Evolutionary conservation across 2,888 invertebrate species (phyloP), one percentile per base, ranked within the genome.

Genomic region (Agrochola lota): DNA sequence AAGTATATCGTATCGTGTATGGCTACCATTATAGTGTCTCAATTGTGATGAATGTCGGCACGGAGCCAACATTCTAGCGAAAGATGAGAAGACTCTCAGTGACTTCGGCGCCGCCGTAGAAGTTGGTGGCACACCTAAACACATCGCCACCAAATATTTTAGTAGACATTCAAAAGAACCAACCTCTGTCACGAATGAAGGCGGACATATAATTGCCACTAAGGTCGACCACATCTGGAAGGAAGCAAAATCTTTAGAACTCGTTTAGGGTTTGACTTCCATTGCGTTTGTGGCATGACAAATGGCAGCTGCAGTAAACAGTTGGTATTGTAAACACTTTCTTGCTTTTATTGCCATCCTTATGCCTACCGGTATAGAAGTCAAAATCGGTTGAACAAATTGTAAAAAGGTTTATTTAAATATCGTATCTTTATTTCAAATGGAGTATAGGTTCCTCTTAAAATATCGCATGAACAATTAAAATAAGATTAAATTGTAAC

Each of bases 151-250:
- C 11, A 15, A 55, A n/a, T 17, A 63, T 55, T 20, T 35, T 55
- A 63, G 7, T 43, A 68, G 26, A 72, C 4, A 62, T 62, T 49
- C 0, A 69, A 72, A 62, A 70, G 35, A 26, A 85, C 85, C 72
- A 79, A 95, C 95, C 94, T 92, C 95, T 90, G 68, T 95, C 95
- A 43, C 95, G 92, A 35, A 90, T 83, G 85, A 93, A 94, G 15
- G 90, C 94, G 7, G 95, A 95, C 68, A 95, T 87, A 78, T 95
- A 95, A 77, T 92, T 90, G 8, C 91, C 91, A 76, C 93, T 92
- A 55, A 93, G 88, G 0, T 80, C 85, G 59, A 95, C 88, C 0
- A 93, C 93, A 59, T 88, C 95, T 95, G 92, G 57, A 94, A 94
- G 67, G 52, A 81, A 81, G 52, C 57, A 74, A 63, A 74, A 57